Conservation (phyloP, 2,888 invertebrate genomes). For the Deroplatys truncata region DNA sequence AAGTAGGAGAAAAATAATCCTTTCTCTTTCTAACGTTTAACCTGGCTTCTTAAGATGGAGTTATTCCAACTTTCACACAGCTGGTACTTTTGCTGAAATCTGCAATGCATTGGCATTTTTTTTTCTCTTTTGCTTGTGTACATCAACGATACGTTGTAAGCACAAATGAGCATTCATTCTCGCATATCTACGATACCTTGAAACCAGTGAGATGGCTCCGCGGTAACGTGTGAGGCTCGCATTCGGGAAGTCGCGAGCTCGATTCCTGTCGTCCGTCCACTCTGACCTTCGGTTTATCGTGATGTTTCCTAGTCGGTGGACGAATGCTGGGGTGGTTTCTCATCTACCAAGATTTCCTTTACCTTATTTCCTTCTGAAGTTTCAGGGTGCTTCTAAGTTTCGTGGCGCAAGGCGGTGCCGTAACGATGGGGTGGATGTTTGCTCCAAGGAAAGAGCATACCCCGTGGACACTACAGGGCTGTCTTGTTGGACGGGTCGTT, state of each 20-base stretch:
- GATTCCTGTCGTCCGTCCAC: no score
- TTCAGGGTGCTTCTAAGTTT: no score
- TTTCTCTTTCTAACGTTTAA: neutral
- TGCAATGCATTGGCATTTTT: neutral
- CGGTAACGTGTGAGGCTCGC: neutral
- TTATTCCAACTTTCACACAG: neutral
- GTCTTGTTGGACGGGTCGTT: no score
- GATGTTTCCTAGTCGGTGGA: no score
- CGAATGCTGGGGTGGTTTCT: no score
- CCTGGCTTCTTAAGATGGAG: neutral
- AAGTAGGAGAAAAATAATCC: neutral
- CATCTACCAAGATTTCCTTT: no score
- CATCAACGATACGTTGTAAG: neutral
- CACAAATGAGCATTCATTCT: neutral
- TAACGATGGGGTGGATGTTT: no score
- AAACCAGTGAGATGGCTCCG: neutral
- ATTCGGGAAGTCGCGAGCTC: neutral
- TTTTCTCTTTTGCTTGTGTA: neutral
- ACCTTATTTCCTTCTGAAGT: no score
- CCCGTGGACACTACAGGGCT: no score
- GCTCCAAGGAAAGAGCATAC: no score
- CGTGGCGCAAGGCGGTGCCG: no score
- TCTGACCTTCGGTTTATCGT: neutral
- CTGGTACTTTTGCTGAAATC: neutral
- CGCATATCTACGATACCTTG: no score